Evolutionary conservation across 2,797 vertebrate genomes (phyloP).

Genomic region (Anolis apletophallus): DNA sequence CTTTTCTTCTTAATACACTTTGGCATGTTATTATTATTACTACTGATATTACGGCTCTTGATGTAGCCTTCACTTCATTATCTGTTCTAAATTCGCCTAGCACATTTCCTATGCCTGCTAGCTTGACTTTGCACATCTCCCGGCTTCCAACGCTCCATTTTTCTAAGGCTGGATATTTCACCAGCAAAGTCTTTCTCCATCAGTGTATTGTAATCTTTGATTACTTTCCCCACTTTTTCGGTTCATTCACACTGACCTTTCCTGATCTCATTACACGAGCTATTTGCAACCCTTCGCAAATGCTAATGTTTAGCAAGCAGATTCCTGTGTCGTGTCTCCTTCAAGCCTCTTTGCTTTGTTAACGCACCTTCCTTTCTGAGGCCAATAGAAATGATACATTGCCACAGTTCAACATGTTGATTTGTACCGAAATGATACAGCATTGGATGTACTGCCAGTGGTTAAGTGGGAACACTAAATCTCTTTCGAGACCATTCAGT

Average conservation of each 20-base stretch:
- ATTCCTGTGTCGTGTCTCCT: neutral
- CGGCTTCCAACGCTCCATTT: neutral
- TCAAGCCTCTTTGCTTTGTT: neutral
- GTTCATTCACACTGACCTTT: constrained; percentile 22
- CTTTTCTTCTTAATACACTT: constrained; percentile 14
- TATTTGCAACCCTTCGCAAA: neutral
- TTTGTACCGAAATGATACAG: neutral
- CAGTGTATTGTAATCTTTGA: neutral
- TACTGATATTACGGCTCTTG: neutral
- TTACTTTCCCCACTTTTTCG: neutral
- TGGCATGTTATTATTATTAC: neutral
- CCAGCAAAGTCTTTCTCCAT: neutral
- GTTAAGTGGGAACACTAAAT: neutral
- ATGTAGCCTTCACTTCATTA: constrained; percentile 18
- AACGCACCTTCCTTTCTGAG: neutral
- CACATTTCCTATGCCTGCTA: neutral
- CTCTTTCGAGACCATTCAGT: neutral
- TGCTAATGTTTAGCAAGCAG: constrained; percentile 9
- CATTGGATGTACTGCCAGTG: too few species aligned
- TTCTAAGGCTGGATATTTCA: neutral
- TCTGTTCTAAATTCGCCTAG: constrained; percentile 8
- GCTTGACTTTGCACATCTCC: neutral
- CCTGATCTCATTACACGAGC: neutral
- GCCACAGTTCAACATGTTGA: neutral
- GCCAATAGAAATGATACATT: constrained; percentile 3